A percentile compares a stretch with the other conserved stretches of the same genome.
Evolutionary conservation across 2,888 invertebrate species (phyloP).

Genomic region (Miltochrista miniata): DNA sequence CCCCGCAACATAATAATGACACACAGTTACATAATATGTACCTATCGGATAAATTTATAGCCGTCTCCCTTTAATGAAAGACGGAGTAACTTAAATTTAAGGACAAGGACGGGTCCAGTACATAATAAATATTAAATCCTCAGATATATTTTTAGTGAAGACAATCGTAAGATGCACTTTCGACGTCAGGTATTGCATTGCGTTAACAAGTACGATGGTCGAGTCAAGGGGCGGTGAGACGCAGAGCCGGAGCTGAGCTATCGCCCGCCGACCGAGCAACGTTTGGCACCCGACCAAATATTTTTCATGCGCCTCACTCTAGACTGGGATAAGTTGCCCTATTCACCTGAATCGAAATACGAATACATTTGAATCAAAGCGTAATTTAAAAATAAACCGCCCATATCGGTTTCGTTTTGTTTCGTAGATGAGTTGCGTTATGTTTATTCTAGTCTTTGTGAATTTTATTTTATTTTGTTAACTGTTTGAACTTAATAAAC

Average conservation of each 20-base stretch:
- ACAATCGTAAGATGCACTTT: constrained; percentile 49
- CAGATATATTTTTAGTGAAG: constrained; percentile 18
- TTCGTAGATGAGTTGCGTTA: not conserved
- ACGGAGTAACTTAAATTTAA: no score
- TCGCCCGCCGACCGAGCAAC: constrained; percentile 60
- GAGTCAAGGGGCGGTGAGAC: constrained; percentile 40
- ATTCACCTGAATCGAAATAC: constrained; percentile 76
- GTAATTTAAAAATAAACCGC: constrained; percentile 22
- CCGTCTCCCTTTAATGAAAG: no score
- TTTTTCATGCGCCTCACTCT: constrained; percentile 71
- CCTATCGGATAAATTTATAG: no score
- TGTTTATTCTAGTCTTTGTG: no score
- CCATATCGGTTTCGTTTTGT: constrained; percentile 8
- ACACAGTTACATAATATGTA: no score
- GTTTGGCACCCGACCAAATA: constrained; percentile 73
- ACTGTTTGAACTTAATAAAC: no score
- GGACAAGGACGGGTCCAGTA: constrained; percentile 7
- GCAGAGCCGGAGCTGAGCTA: constrained; percentile 32
- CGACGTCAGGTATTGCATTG: constrained; percentile 60
- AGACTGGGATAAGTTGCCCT: constrained; percentile 72
- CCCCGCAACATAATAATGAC: no score
- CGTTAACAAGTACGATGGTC: constrained; percentile 59
- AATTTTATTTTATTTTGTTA: no score
- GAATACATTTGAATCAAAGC: constrained; percentile 48
- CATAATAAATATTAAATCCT: no score